These are phyloP conservation scores for Eublepharis macularius DNA, from an alignment of 2,113 vertebrate species.

Conservation along the genomic window DNA sequence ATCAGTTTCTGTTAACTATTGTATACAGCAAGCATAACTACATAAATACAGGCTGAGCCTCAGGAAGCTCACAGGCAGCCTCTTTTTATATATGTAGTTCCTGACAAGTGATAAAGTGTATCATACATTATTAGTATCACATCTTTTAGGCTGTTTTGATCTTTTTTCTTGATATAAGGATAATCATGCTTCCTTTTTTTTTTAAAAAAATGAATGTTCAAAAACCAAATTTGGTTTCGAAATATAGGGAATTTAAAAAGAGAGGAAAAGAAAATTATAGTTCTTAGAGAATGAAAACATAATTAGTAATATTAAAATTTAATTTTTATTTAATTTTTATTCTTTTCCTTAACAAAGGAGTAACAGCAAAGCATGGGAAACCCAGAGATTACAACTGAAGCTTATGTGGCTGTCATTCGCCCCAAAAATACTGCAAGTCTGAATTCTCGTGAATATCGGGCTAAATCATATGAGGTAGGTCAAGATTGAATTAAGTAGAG, in stretches of 20 bases:
- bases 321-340: conserved; percentile 48
- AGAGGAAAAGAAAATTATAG: not conserved
- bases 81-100: not conserved
- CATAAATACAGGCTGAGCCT: not conserved
- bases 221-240: too few species aligned
- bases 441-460: conserved; percentile 94
- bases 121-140: not conserved
- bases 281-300: not conserved
- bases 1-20: not conserved
- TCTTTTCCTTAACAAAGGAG: conserved; percentile 54
- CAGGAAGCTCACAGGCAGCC: not conserved
- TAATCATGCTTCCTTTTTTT: too few species aligned
- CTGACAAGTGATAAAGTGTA: not conserved
- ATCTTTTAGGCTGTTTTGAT: not conserved
- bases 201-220: too few species aligned
- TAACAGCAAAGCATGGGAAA: conserved; percentile 85
- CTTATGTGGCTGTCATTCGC: conserved; percentile 93
- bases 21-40: not conserved
- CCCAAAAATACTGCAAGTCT: conserved; percentile 95
- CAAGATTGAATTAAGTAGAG: not conserved
- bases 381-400: conserved; percentile 87
- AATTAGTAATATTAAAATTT: too few species aligned
- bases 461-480: conserved; percentile 94
- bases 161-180: not conserved
- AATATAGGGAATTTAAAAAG: too few species aligned